Base-by-base conservation (phyloP, 1,140 invertebrate genomes). In the Drosophila littoralis region DNA sequence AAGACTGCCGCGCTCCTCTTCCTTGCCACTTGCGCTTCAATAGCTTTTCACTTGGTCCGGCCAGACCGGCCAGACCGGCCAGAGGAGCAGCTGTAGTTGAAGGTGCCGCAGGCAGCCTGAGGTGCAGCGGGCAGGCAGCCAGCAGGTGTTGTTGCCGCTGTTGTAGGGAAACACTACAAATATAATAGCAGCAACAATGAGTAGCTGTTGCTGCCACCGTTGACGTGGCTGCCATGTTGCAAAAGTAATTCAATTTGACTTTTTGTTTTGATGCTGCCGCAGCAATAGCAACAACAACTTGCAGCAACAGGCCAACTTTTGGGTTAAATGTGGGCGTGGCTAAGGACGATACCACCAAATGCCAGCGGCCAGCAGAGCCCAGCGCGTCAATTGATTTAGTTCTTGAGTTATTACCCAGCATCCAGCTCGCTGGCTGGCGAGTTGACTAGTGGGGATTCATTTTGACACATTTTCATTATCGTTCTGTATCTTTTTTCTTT, bases 211-310 rank as follows among this genome's bases (percentile, higher is more conserved):
- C 74, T 77, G 66, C 66, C 59, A 28, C n/a, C 50, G 58, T 69
- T 52, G 46, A 36, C 60, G 43, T 48, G 15, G 40, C 22, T 38
- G 50, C 59, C 15, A 70, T 83, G 76, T 82, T 75, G 79, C 75
- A 86, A 88, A 79, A 79, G 75, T 86, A 88, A 86, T 86, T 86
- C 65, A 86, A 86, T 86, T 86, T 86, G 82, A 81, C 66, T 81
- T 81, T 85, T 85, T 86, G 66, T 70, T 58, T 70, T 75, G 65
- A 59, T 36, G 65, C 50, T 58, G 55, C 42, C 42, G 33, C 17
- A 13, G 42, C 38, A 36, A 33, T 33, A 59, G 22, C 67, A 63
- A 22, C 67, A 63, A 22, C 38, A 59, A 32, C 13, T 33, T 12
- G 17, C 64, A 38, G 28, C 17, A 38, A 36, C 52, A 15, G 32